A percentile compares a stretch with the other conserved stretches of the same genome.
Conservation (phyloP, 2,797 vertebrate genomes). For the Pipistrellus pipistrellus region DNA sequence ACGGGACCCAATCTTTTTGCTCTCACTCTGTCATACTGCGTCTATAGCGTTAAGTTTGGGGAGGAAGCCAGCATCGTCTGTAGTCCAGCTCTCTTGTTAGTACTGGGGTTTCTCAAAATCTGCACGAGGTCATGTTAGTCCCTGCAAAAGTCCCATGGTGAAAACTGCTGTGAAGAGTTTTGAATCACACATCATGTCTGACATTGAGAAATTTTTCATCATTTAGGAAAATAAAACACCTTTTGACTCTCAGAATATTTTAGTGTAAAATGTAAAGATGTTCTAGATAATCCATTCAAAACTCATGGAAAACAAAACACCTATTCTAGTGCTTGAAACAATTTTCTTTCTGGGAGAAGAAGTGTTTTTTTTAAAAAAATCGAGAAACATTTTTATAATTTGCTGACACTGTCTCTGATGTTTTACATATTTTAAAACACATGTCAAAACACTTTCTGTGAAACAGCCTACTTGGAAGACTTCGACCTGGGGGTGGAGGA, state of each 20-base stretch:
- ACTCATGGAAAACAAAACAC: constrained; percentile 8
- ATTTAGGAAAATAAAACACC: background rate
- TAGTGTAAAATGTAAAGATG: background rate
- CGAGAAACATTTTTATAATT: background rate
- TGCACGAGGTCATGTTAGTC: background rate
- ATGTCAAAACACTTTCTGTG: background rate
- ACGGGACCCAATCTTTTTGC: background rate
- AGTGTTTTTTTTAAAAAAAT: background rate
- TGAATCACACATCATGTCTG: background rate
- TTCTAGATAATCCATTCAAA: background rate
- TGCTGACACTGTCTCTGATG: background rate
- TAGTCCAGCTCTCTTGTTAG: background rate
- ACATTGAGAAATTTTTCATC: background rate
- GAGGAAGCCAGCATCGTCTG: background rate
- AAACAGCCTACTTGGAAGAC: background rate
- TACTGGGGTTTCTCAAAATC: background rate
- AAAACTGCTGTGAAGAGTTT: background rate
- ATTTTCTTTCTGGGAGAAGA: background rate
- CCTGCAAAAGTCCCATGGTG: background rate
- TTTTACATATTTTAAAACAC: background rate
- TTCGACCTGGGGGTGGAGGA: background rate
- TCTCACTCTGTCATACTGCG: background rate
- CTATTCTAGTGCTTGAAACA: background rate
- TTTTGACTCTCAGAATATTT: background rate
- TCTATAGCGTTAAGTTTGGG: background rate